Percentiles rank a stretch among this genome's conserved stretches.
phyloP scores from a whole-genome alignment of 2,113 vertebrate genomes.

The Merops nubicus region DNA sequence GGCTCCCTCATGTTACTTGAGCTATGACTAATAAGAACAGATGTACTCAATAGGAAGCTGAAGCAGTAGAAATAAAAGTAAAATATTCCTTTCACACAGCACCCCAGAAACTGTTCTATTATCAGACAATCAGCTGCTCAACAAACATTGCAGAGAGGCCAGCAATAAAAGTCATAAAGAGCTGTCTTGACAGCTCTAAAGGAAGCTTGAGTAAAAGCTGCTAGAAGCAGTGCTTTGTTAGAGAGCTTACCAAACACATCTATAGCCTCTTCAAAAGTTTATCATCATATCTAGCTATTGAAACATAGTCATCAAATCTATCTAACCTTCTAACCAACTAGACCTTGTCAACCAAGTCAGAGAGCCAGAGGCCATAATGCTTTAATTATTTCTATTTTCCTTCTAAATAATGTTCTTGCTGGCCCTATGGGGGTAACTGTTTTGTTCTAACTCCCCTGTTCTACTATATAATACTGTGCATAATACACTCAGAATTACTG shows the following conservation, averaged over 20 bases:
- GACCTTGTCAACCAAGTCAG: not conserved
- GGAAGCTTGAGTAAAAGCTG: slow-evolving; percentile 23
- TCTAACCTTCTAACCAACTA: not conserved
- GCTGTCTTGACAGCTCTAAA: slow-evolving; percentile 2
- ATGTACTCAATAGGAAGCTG: not conserved
- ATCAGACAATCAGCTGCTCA: slow-evolving; percentile 34
- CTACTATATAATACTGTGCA: not conserved
- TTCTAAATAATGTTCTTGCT: not conserved
- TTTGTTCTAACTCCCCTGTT: not conserved
- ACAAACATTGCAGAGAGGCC: slow-evolving; percentile 5
- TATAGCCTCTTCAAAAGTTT: not conserved
- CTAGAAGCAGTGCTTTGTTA: not conserved
- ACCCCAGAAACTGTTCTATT: not conserved
- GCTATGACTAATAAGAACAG: slow-evolving; percentile 22
- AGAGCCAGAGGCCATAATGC: not conserved
- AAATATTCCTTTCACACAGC: not conserved
- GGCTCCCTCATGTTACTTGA: not conserved
- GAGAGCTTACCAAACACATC: not conserved
- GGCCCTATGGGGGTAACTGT: not conserved
- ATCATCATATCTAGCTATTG: not conserved
- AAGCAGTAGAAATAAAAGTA: slow-evolving; percentile 32
- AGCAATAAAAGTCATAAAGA: slow-evolving; percentile 30
- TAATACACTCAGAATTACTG: not conserved
- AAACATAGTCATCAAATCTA: not conserved
- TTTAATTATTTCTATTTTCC: not conserved